phyloP scores from a whole-genome alignment of 2,888 invertebrate species.

The Pristionchus maxplancki region DNA sequence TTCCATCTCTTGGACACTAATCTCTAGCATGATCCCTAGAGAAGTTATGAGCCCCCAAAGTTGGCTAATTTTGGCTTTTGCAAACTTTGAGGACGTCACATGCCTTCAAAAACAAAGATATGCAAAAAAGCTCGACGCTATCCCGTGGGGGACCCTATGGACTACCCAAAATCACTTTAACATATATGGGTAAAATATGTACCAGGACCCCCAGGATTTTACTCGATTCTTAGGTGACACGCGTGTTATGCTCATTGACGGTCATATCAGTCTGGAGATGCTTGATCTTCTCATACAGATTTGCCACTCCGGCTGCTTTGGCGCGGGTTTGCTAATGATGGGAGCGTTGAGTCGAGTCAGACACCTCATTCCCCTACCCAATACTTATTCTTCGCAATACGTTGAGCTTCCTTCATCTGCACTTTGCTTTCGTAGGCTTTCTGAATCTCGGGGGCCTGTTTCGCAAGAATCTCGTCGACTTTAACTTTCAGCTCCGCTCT shows the following conservation, averaged over 20 bases:
- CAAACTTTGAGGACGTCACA: too few species aligned
- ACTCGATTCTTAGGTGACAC: too few species aligned
- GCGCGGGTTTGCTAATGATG: not conserved
- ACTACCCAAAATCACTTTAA: too few species aligned
- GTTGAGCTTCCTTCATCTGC: not conserved
- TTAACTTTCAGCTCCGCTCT: slow-evolving; percentile 15
- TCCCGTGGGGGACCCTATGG: too few species aligned
- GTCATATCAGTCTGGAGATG: slow-evolving; percentile 39
- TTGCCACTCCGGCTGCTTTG: not conserved
- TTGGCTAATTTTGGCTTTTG: too few species aligned
- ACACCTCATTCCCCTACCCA: slow-evolving; percentile 14
- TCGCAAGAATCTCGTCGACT: not conserved
- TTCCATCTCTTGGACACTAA: too few species aligned
- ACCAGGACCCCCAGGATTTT: too few species aligned
- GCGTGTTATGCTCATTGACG: slow-evolving; percentile 9
- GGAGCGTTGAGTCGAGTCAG: not conserved
- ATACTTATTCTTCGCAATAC: not conserved
- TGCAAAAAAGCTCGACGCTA: too few species aligned
- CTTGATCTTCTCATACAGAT: slow-evolving; percentile 29
- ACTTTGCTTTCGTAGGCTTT: not conserved
- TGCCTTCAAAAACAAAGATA: too few species aligned
- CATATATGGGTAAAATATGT: too few species aligned
- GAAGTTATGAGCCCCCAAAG: too few species aligned
- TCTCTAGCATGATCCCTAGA: too few species aligned
- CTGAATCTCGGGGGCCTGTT: not conserved